These are phyloP conservation scores for Napeogenes sylphis DNA, from an alignment of 2,888 invertebrate species.

Conservation along the genomic window DNA sequence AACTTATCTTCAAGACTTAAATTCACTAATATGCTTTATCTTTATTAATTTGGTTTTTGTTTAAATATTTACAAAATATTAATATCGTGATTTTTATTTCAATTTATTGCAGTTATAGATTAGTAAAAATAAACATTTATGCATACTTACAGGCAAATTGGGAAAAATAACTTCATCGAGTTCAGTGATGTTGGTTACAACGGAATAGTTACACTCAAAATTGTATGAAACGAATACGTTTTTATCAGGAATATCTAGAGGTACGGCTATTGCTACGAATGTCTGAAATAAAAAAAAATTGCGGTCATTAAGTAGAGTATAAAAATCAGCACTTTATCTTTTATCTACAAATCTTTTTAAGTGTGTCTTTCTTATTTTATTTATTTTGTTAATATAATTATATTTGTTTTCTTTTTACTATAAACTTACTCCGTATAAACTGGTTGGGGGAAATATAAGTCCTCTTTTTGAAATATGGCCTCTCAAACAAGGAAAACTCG, in stretches of 20 bases:
- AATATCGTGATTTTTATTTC: no score
- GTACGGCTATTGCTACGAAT: constrained; percentile 83
- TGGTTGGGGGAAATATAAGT: constrained; percentile 64
- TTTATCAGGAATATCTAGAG: constrained; percentile 81
- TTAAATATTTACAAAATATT: not conserved
- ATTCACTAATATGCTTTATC: no score
- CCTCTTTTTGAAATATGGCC: constrained; percentile 56
- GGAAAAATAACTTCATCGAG: constrained; percentile 75
- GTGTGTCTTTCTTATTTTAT: no score
- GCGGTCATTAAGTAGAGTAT: not conserved
- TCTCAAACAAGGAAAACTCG: constrained; percentile 37
- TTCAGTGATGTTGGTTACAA: constrained; percentile 78
- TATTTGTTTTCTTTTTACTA: not conserved
- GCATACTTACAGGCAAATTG: constrained; percentile 71
- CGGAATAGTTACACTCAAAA: constrained; percentile 82
- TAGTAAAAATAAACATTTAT: not conserved
- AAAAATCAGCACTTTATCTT: not conserved
- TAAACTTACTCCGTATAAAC: constrained; percentile 66
- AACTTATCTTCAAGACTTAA: no score
- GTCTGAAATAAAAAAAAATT: constrained; percentile 69
- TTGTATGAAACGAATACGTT: constrained; percentile 85
- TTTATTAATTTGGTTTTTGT: no score
- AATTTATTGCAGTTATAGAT: no score
- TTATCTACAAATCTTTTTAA: not conserved
- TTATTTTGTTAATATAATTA: not conserved